Conservation (phyloP, 1,140 invertebrate species). For the Drosophila carrolli region DNA sequence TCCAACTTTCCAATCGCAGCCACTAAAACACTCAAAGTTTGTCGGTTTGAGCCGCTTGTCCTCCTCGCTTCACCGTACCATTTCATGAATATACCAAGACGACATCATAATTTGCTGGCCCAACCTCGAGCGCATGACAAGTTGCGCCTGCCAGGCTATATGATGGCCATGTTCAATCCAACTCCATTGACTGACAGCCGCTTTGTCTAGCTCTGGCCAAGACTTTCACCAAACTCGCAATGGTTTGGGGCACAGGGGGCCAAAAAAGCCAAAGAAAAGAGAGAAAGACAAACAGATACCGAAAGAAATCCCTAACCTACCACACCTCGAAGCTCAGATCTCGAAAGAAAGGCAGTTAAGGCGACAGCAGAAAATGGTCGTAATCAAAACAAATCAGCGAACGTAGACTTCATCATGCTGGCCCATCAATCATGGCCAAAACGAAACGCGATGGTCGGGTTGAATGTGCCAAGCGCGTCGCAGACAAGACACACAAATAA, state of each 20-base stretch:
- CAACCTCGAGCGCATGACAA: slow-evolving; percentile 45
- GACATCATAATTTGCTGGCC: slow-evolving; percentile 58
- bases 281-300: slow-evolving; percentile 10
- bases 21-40: slow-evolving; percentile 46
- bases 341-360: slow-evolving; percentile 55
- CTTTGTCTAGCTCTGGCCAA: slow-evolving; percentile 53
- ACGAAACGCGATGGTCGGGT: slow-evolving; percentile 49
- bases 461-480: slow-evolving; percentile 64
- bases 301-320: slow-evolving; percentile 71
- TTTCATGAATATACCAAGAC: slow-evolving; percentile 21
- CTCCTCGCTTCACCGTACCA: neutral
- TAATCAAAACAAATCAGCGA: slow-evolving; percentile 80
- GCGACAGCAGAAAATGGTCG: slow-evolving; percentile 62
- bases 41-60: neutral
- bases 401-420: slow-evolving; percentile 69
- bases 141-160: slow-evolving; percentile 39
- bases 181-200: slow-evolving; percentile 44
- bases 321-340: slow-evolving; percentile 58
- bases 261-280: neutral
- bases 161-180: slow-evolving; percentile 39
- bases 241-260: neutral
- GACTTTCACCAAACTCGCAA: slow-evolving; percentile 45
- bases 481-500: slow-evolving; percentile 30
- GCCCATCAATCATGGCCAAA: slow-evolving; percentile 78
- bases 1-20: slow-evolving; percentile 55